Base-by-base conservation (phyloP, 2,888 invertebrate genomes). In the Drosophila cyrtoloma region DNA sequence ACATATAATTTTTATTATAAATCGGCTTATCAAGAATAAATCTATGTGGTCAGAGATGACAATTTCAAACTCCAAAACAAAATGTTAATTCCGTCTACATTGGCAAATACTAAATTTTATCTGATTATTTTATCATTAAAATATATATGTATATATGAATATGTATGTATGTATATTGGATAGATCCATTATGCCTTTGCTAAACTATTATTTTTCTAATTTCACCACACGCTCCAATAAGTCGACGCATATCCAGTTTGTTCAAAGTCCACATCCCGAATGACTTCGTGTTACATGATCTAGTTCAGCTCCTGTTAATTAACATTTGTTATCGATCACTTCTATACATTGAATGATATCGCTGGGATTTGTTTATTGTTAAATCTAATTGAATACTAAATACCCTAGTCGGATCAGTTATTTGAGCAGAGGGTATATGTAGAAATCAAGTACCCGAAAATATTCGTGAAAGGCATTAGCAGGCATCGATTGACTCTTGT, bases 401-500 rank as follows among this genome's bases (percentile, higher is more conserved):
- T 30, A 16, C 57, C 5, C 28, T 2, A n/a, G 28, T 22, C 5
- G 10, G 10, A 32, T 16, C 3, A n/a, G 6, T 52, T 30, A 32
- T 28, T 50, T 39, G 9, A 9, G 30, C 28, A 14, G 14, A 39
- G 39, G 22, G 66, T 61, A 35, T 51, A 39, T 57, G 30, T 12
- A n/a, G 28, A 57, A 44, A 52, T 44, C 33, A 61, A 60, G 51
- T 32, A 19, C 35, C 4, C 44, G 44, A 62, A 72, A 61, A 64
- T 75, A 75, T 67, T 61, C 52, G 58, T 59, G 58, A 50, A 69
- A 77, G 44, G 69, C 58, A 62, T 65, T 68, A 62, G 58, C 39
- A 10, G 53, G 61, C 60, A 57, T 66, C 80, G 70, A 79, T 79
- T 71, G 79, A 79, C 80, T 79, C 56, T 66, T 68, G 68, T 77